Conservation (phyloP, 2,797 vertebrate species). For the Sebastolobus altivelis region DNA sequence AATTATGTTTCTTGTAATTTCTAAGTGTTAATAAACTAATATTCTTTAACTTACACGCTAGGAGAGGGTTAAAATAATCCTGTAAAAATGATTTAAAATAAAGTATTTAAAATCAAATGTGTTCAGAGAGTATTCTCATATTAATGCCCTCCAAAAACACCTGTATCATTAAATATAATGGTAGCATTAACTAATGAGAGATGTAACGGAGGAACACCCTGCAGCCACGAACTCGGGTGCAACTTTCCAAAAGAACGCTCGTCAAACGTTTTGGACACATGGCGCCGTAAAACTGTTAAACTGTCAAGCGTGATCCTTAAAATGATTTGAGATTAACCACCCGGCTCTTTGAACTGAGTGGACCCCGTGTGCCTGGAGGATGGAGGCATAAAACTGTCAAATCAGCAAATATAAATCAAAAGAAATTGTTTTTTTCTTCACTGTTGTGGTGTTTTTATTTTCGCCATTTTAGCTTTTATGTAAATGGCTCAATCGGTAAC, state of each 20-base stretch:
- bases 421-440: neutral
- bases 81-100: too few relatives aligned
- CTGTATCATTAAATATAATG: neutral
- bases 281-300: constrained; percentile 39
- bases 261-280: constrained; percentile 8
- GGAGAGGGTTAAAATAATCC: neutral
- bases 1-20: neutral
- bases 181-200: constrained; percentile 9
- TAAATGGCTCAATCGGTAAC: neutral
- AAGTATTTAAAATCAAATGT: neutral
- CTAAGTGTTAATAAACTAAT: neutral
- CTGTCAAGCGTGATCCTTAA: constrained; percentile 36
- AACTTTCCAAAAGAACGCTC: constrained; percentile 11
- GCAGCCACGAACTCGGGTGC: neutral
- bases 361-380: neutral
- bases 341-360: constrained; percentile 32
- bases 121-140: neutral
- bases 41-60: neutral
- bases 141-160: neutral
- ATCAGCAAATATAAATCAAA: constrained; percentile 30
- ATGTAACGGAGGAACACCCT: neutral
- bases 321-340: constrained; percentile 48
- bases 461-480: neutral
- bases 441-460: neutral
- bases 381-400: constrained; percentile 7